Evolutionary conservation across 2,113 vertebrate genomes (phyloP), one percentile per base, ranked within the genome.

Genomic region (Triplophysa dalaica): DNA sequence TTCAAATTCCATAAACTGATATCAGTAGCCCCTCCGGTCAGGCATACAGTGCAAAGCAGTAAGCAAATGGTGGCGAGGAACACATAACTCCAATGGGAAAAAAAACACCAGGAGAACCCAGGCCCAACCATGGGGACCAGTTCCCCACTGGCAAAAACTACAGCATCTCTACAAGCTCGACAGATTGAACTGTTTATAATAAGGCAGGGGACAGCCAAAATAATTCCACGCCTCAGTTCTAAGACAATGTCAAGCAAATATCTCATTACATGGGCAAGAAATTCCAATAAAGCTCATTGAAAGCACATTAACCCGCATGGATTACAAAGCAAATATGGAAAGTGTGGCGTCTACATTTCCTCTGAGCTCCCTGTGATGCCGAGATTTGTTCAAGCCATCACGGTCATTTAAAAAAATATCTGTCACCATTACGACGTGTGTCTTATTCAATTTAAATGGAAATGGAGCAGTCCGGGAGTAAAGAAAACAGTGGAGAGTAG

Each of bases 381-480:
- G 67, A 63, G 76, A 70, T 83, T 81, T 83, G 81, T 78, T 80
- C n/a, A 33, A 17, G 75, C 73, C 80, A 54, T 82, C 74, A 58
- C 17, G 60, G 70, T 52, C 76, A 68, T 84, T 81, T 79, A 81
- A 70, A 70, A 77, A 80, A 80, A 64, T 66, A 73, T 73, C 70
- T 73, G 78, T 78, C 69, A 80, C 54, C 75, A 85, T 82, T 82
- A 85, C 80, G 38, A 82, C 41, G 56, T 78, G 78, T 63, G 78
- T 85, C 69, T 50, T 77, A 26, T 82, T 82, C 70, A 78, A 85
- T 85, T 85, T 85, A 84, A 86, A 84, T 84, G 84, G 84, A 79
- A 83, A 84, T 85, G 45, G 78, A 69, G 43, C 29, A 52, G 61
- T 38, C 19, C n/a, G 67, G 22, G 52, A 19, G 26, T 19, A 48